A percentile compares a stretch with the other conserved stretches of the same genome.
phyloP scores from a whole-genome alignment of 2,797 vertebrate species.

The Brachymystax lenok region DNA sequence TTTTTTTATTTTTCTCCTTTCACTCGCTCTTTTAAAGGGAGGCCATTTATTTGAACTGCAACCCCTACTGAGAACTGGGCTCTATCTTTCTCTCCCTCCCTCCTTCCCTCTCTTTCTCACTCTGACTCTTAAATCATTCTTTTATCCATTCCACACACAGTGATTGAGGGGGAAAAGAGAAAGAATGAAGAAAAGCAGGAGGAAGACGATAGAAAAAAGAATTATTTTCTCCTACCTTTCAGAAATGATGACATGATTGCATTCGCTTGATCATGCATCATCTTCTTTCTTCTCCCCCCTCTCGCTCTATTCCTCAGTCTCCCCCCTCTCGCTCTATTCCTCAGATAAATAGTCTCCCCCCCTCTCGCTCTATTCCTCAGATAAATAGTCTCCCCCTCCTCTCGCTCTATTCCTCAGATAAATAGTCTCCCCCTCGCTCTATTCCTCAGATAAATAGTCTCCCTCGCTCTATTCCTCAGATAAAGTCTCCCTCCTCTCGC shows the following conservation, averaged over 20 bases:
- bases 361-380: constrained; percentile 16
- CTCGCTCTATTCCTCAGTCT: constrained; percentile 74
- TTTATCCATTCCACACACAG: constrained; percentile 89
- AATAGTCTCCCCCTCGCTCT: no score
- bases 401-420: not conserved
- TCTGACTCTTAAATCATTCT: constrained; percentile 98
- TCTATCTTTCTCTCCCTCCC: constrained; percentile 92
- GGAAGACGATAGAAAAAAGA: constrained; percentile 71
- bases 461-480: no score
- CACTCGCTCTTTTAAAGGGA: constrained; percentile 72
- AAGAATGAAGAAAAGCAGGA: constrained; percentile 76
- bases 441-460: no score
- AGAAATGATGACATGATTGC: constrained; percentile 99
- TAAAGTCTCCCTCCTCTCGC: no score
- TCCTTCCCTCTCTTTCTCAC: constrained; percentile 93
- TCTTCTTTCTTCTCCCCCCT: constrained; percentile 88
- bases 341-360: constrained; percentile 37
- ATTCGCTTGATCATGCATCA: constrained; percentile 99
- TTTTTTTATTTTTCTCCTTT: not conserved
- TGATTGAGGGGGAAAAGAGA: constrained; percentile 73
- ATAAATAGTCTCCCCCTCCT: constrained; percentile 9
- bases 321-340: no score
- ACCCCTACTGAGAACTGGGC: constrained; percentile 91
- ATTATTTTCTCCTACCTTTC: constrained; percentile 99
- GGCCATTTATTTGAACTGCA: constrained; percentile 98